Evolutionary conservation across 2,888 invertebrate genomes (phyloP), one percentile per base, ranked within the genome.

Genomic region (Carpatolechia fugitivella): DNA sequence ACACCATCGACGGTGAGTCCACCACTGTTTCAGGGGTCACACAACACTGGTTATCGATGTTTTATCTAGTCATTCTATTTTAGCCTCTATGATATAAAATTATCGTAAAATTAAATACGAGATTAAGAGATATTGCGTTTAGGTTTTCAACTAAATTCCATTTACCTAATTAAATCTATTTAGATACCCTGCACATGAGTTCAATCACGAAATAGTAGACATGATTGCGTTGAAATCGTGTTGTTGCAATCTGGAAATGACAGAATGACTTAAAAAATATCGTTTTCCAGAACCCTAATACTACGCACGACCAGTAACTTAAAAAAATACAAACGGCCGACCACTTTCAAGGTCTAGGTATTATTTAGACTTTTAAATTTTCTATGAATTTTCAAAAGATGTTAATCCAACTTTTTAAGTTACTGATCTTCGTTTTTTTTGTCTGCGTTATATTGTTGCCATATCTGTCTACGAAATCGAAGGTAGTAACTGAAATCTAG

Each of bases 1-100:
- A 94, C 84, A 92, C 94, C 71, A 94, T 95, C 74, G 94, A 95
- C 83, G 94, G 94, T 95, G 88, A 94, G 94, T 86, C 13, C n/a
- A n/a, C 7, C n/a, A 35, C 35, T n/a, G n/a, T 11, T 35, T n/a
- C 31, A n/a, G 35, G 35, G 35, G 35, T 35, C 35, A 35, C 10
- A n/a, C n/a, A 11, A 35, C 13, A n/a, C 10, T 35, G 35, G 35
- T 6, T 24, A 24, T 35, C 35, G n/a, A 35, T 35, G 35, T 35
- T n/a, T 3, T 1, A n/a, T n/a, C 35, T n/a, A 35, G 35, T 35
- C 35, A 35, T 35, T 35, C 35, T 35, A 1, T 4, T 35, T 1
- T n/a, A 35, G 35, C 3, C 11, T n/a, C n/a, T n/a, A n/a, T 35
- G 7, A n/a, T n/a, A n/a, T 4, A 35, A n/a, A 6, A 6, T 1